Percentiles rank a stretch among this genome's conserved stretches.
phyloP scores from a whole-genome alignment of 1,140 invertebrate species.

The Varroa destructor region DNA sequence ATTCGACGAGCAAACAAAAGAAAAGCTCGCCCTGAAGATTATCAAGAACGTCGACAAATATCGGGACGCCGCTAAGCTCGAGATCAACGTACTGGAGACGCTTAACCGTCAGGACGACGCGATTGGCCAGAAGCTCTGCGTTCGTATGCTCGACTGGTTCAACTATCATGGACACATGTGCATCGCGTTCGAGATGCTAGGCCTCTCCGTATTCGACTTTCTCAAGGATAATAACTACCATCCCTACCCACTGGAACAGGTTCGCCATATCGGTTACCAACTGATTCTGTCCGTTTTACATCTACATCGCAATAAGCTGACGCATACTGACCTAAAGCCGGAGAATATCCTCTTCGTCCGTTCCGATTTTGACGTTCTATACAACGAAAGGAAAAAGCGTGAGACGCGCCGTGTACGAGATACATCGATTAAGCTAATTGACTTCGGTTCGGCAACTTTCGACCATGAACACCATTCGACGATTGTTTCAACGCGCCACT shows the following conservation, averaged over 20 bases:
- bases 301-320: slow-evolving; percentile 47
- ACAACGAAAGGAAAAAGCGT: slow-evolving; percentile 32
- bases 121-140: slow-evolving; percentile 44
- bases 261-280: slow-evolving; percentile 47
- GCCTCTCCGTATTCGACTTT: slow-evolving; percentile 43
- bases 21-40: slow-evolving; percentile 44
- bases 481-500: slow-evolving; percentile 49
- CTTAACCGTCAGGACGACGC: slow-evolving; percentile 42
- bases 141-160: slow-evolving; percentile 47
- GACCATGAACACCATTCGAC: slow-evolving; percentile 51
- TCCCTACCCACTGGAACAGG: slow-evolving; percentile 48
- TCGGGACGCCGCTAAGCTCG: slow-evolving; percentile 47
- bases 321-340: slow-evolving; percentile 50
- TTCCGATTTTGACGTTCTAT: slow-evolving; percentile 37
- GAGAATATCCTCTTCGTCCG: slow-evolving; percentile 49
- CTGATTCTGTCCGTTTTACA: slow-evolving; percentile 43
- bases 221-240: slow-evolving; percentile 48
- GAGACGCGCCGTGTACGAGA: slow-evolving; percentile 30
- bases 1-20: slow-evolving; percentile 29
- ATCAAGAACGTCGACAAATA: slow-evolving; percentile 51
- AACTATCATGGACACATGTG: slow-evolving; percentile 49
- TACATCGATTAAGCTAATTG: slow-evolving; percentile 41
- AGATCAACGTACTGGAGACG: slow-evolving; percentile 48
- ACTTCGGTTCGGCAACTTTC: slow-evolving; percentile 51
- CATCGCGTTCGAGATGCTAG: slow-evolving; percentile 47